phyloP scores from a whole-genome alignment of 2,888 invertebrate genomes.

The Crossocerus cetratus region DNA sequence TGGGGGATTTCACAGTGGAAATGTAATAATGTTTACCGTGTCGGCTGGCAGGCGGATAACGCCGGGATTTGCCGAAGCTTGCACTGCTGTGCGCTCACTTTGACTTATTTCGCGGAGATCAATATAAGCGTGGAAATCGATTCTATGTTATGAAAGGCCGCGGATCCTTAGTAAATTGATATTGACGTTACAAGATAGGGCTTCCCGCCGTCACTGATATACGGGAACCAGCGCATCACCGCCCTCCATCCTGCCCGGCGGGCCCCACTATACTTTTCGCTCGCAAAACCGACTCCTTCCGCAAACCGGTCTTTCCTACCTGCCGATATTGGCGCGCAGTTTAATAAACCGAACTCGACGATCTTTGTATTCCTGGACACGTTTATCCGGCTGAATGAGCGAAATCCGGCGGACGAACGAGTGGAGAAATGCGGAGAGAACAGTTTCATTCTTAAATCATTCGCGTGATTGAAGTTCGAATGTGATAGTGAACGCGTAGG shows the following conservation, averaged over 20 bases:
- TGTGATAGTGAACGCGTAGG: no score
- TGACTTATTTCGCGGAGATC: slow-evolving; percentile 57
- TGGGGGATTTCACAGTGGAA: slow-evolving; percentile 39
- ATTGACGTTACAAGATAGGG: slow-evolving; percentile 44
- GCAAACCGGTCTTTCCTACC: no score
- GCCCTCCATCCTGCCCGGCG: slow-evolving; percentile 7
- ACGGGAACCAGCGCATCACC: slow-evolving; percentile 16
- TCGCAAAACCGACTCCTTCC: no score
- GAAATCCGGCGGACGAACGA: no score
- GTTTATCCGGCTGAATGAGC: no score
- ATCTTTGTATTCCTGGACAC: no score
- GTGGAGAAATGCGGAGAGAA: no score
- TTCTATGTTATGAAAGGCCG: slow-evolving; percentile 17
- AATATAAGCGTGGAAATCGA: slow-evolving; percentile 55
- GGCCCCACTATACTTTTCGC: no score
- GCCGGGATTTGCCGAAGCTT: slow-evolving; percentile 39
- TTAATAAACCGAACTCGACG: no score
- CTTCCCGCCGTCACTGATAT: slow-evolving; percentile 26
- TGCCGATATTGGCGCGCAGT: no score
- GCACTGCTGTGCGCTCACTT: slow-evolving; percentile 41
- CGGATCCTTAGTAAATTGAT: slow-evolving; percentile 59
- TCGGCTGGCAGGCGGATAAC: slow-evolving; percentile 31
- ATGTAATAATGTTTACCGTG: slow-evolving; percentile 57
- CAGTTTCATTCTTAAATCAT: no score
- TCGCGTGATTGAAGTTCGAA: no score